Evolutionary conservation across 2,113 vertebrate species (phyloP).

Genomic region (Verasper variegatus): DNA sequence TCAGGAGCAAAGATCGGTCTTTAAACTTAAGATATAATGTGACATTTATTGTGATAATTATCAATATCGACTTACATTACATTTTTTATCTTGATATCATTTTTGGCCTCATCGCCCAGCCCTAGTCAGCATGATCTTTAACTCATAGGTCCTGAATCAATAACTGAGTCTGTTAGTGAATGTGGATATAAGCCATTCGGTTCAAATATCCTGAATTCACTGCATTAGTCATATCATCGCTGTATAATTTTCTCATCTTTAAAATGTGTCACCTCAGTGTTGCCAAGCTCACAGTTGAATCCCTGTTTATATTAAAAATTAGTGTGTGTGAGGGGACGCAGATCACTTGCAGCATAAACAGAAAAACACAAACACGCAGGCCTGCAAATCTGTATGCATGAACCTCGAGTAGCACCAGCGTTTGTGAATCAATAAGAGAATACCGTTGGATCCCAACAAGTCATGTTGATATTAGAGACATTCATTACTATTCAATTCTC

Average conservation of each 20-base stretch:
- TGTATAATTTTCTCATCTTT: constrained; percentile 1
- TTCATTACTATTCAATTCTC: too few relatives aligned
- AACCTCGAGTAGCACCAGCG: neutral
- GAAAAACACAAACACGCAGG: neutral
- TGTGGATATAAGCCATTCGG: neutral
- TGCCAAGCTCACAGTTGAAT: neutral
- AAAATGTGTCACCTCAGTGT: neutral
- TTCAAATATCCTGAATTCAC: constrained; percentile 2
- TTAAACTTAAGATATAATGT: too few relatives aligned
- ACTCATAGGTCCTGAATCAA: neutral
- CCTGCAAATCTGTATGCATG: constrained; percentile 10
- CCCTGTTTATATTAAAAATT: constrained; percentile 17
- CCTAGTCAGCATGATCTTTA: too few relatives aligned
- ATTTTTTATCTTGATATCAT: too few relatives aligned
- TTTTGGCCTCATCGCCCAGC: too few relatives aligned
- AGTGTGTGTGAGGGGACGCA: neutral
- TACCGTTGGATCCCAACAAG: too few relatives aligned
- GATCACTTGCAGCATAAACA: constrained; percentile 24
- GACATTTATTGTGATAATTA: too few relatives aligned
- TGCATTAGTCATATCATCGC: neutral
- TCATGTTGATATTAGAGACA: too few relatives aligned
- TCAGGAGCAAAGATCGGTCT: too few relatives aligned
- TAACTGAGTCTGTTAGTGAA: neutral
- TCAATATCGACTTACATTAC: too few relatives aligned
- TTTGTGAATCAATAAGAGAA: neutral